Evolutionary conservation across 1,140 invertebrate species (phyloP), one percentile per base, ranked within the genome.

Genomic region (Pissodes strobi): DNA sequence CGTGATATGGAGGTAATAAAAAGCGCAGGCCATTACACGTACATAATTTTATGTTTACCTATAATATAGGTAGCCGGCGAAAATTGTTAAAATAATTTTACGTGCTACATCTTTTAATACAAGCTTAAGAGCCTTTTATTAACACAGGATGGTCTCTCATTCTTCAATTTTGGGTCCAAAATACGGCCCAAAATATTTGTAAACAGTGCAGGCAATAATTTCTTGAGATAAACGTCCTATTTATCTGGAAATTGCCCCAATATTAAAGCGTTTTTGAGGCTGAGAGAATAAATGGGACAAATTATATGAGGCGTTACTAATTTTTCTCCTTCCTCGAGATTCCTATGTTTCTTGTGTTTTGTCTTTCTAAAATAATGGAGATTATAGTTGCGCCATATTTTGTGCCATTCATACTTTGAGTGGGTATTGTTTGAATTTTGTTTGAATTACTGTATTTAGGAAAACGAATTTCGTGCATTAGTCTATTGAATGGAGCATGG

Each of bases 331-430:
- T 21, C 17, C 45, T 21, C 45, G 17, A 48, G 18, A 48, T 21
- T 23, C 17, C 45, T 17, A 21, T 17, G 17, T 23, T 48, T 9
- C 39, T 48, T 22, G 21, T 23, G 45, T 48, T 48, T 48, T 48
- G 45, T 10, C 21, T 15, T 17, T 21, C 15, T 48, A 19, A 48
- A 52, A 52, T 52, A 37, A 52, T 52, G 34, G 23, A 30, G 45
- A 48, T 48, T 48, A 48, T 48, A 48, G 45, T 48, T 48, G 45
- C 6, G 45, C 45, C 45, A 48, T 48, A 48, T 48, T 48, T 48
- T 48, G 12, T 48, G 17, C 18, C 21, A 48, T 48, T 48, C 45
- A 48, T 23, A 18, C 45, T 48, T 48, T 48, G 12, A 8, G 18
- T n/a, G n/a, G n/a, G n/a, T n/a, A n/a, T n/a, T n/a, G 39, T 17